phyloP scores from a whole-genome alignment of 2,113 vertebrate species.

The Gasterosteus nipponicus region DNA sequence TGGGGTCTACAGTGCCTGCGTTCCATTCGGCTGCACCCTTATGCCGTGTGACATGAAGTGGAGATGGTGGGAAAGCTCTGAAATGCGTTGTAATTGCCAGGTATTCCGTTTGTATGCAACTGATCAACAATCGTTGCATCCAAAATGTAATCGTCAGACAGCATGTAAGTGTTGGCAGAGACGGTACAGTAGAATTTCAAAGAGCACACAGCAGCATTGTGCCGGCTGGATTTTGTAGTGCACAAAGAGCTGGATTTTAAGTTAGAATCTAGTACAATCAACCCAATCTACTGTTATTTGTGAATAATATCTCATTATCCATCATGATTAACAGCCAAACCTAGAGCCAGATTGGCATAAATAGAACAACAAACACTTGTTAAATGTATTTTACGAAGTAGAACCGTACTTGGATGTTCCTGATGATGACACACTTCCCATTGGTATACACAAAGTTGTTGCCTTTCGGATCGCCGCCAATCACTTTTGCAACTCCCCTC shows the following conservation, averaged over 20 bases:
- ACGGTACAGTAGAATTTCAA: not conserved
- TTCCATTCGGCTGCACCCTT: not conserved
- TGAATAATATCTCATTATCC: not conserved
- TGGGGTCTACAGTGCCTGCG: not conserved
- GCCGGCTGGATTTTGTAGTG: not conserved
- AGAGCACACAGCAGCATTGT: not conserved
- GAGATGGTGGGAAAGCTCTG: not conserved
- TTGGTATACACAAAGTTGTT: constrained; percentile 97
- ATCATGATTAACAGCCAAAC: not conserved
- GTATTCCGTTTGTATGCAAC: not conserved
- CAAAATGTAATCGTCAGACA: not conserved
- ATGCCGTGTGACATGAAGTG: not conserved
- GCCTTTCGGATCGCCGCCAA: constrained; percentile 96
- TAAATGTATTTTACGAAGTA: not conserved
- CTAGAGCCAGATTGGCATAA: not conserved
- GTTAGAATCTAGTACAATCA: not conserved
- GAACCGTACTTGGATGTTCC: constrained; percentile 90
- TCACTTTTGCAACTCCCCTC: constrained; percentile 92
- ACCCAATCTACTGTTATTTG: not conserved
- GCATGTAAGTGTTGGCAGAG: not conserved
- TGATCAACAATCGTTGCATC: not conserved
- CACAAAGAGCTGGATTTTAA: not conserved
- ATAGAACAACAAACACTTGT: not conserved
- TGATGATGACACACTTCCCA: constrained; percentile 94
- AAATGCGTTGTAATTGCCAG: not conserved